Conservation (phyloP, 2,888 invertebrate genomes). For the Patella caerulea region DNA sequence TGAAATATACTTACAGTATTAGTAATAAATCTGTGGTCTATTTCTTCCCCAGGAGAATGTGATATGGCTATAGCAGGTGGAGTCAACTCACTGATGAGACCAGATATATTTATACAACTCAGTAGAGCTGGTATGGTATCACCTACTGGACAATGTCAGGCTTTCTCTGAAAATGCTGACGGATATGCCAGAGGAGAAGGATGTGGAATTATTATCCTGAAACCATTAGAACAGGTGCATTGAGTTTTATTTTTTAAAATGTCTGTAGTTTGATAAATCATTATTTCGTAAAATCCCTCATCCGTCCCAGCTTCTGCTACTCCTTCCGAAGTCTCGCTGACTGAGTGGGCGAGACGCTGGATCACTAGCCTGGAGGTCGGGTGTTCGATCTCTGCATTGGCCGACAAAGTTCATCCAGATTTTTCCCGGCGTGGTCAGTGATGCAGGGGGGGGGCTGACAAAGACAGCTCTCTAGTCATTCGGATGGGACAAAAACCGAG, state of each 20-base stretch:
- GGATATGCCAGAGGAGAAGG: constrained; percentile 56
- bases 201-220: constrained; percentile 51
- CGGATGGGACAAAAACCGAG: no score
- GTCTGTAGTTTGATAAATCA: no score
- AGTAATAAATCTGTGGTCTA: no score
- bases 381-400: no score
- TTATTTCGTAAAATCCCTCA: background rate
- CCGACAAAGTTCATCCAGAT: no score
- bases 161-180: constrained; percentile 50
- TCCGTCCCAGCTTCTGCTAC: background rate
- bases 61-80: constrained; percentile 53
- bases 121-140: constrained; percentile 50
- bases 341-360: no score
- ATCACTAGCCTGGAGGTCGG: no score
- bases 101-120: constrained; percentile 48
- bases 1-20: background rate
- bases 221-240: constrained; percentile 42
- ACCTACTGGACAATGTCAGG: constrained; percentile 48
- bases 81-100: constrained; percentile 51
- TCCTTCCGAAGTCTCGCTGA: background rate
- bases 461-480: no score
- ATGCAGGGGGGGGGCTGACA: no score
- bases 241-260: background rate
- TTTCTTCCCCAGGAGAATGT: constrained; percentile 38
- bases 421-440: no score